Evolutionary conservation across 1,140 invertebrate genomes (phyloP).

Genomic region (Calephelis nemesis): DNA sequence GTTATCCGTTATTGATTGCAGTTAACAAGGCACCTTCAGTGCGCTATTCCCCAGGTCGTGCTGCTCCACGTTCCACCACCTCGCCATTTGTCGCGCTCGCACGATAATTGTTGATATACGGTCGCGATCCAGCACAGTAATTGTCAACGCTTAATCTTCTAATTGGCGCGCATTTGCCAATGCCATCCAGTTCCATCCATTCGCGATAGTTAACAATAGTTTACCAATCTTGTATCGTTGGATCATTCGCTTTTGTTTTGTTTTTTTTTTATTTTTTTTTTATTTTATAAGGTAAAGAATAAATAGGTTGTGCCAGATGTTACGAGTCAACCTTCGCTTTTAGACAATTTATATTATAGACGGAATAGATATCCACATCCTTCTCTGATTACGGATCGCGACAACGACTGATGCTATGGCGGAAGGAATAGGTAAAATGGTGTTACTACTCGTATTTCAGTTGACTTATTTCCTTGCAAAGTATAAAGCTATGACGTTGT

Average conservation of each 20-base stretch:
- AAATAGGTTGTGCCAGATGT: no score
- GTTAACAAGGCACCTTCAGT: conserved; percentile 9
- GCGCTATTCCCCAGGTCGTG: conserved; percentile 29
- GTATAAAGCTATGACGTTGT: no score
- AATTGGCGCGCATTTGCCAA: conserved; percentile 77
- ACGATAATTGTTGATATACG: conserved; percentile 79
- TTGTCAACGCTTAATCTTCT: conserved; percentile 79
- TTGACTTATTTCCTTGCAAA: no score
- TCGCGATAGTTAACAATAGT: conserved; percentile 52
- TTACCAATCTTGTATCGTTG: conserved; percentile 34
- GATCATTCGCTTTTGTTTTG: background rate
- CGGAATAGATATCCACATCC: no score
- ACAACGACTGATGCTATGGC: no score
- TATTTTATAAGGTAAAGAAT: no score
- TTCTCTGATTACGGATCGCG: no score
- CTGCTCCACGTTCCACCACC: conserved; percentile 51
- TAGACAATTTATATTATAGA: no score
- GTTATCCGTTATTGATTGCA: background rate
- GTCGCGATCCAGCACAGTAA: conserved; percentile 73
- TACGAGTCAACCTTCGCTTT: no score
- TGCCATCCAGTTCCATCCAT: conserved; percentile 62
- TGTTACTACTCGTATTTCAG: no score
- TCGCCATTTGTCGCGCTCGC: conserved; percentile 73
- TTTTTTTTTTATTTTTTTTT: no score
- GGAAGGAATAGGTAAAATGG: no score